Evolutionary conservation across 1,140 invertebrate genomes (phyloP).

Genomic region (Aphelinus atriplicis): DNA sequence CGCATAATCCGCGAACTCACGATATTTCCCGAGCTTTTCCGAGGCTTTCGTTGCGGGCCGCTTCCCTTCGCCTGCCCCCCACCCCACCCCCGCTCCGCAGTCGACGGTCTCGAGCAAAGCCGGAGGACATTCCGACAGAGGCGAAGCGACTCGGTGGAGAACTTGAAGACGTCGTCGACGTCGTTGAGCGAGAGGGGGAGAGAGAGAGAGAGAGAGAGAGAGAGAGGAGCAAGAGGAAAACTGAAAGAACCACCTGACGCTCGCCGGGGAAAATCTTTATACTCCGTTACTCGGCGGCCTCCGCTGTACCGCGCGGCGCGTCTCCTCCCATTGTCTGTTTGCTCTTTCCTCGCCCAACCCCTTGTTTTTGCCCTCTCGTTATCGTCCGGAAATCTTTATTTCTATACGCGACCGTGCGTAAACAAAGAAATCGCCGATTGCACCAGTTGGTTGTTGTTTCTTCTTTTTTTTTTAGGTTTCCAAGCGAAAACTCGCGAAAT

Average conservation of each 20-base stretch:
- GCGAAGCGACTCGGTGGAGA: neutral
- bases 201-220: neutral
- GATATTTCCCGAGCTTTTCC: slow-evolving; percentile 27
- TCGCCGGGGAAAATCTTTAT: slow-evolving; percentile 31
- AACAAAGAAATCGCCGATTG: too few species aligned
- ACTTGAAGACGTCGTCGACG: slow-evolving; percentile 26
- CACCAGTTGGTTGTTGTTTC: too few species aligned
- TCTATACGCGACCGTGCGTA: too few species aligned
- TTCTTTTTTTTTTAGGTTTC: too few species aligned
- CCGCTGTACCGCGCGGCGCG: neutral
- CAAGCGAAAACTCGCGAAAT: too few species aligned
- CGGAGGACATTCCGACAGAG: slow-evolving; percentile 7
- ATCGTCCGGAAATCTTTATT: too few species aligned
- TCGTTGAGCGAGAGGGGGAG: neutral
- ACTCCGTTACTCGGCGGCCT: slow-evolving; percentile 21
- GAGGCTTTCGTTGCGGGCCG: neutral
- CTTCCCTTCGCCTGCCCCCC: too few species aligned
- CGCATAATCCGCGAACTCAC: slow-evolving; percentile 37
- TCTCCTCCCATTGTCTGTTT: neutral
- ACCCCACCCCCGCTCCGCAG: too few species aligned
- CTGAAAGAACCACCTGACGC: slow-evolving; percentile 38
- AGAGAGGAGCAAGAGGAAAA: slow-evolving; percentile 8
- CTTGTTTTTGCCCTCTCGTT: neutral
- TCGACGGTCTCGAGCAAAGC: neutral
- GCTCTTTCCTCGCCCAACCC: neutral